These are phyloP conservation scores for Blomia tropicalis DNA, from an alignment of 2,888 invertebrate genomes.

Conservation along the genomic window DNA sequence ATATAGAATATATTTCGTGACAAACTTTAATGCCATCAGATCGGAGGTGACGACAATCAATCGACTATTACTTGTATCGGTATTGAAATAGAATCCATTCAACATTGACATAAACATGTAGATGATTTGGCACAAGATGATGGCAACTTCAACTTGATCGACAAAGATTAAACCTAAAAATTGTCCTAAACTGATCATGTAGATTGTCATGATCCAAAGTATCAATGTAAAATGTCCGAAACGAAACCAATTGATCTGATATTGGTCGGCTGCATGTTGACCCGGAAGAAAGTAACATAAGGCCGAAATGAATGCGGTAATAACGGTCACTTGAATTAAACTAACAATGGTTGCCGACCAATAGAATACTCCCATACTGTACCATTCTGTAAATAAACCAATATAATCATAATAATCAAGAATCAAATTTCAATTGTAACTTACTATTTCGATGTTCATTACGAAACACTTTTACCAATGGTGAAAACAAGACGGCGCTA, in stretches of 20 bases:
- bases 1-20: neutral
- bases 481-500: neutral
- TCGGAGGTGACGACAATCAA: neutral
- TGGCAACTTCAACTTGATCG: neutral
- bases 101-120: neutral
- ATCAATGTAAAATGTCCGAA: neutral
- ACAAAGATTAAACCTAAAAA: neutral
- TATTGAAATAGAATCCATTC: neutral
- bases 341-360: neutral
- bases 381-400: no score
- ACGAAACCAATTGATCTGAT: slow-evolving; percentile 5
- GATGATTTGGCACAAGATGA: neutral
- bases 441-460: slow-evolving; percentile 14
- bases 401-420: neutral
- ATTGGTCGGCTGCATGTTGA: neutral
- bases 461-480: neutral
- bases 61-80: neutral
- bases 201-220: neutral
- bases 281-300: neutral
- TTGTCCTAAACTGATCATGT: slow-evolving; percentile 9
- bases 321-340: neutral
- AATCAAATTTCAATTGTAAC: neutral
- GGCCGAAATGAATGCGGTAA: neutral
- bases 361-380: neutral
- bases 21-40: neutral